These are phyloP conservation scores for Thinocorus orbignyianus DNA, from an alignment of 2,113 vertebrate genomes.

Conservation along the genomic window DNA sequence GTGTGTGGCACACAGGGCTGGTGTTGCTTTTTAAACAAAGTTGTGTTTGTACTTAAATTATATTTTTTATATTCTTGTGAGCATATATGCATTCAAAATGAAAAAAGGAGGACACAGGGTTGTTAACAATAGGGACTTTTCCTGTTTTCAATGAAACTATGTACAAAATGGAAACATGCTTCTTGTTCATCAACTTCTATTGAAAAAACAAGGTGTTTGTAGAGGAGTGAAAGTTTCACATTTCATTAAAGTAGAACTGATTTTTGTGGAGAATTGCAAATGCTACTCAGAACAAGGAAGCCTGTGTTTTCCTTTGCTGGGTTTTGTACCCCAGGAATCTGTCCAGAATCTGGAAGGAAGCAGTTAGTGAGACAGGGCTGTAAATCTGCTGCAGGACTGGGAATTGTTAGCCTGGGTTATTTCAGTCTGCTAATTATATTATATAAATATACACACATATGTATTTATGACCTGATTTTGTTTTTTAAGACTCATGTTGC, in stretches of 20 bases:
- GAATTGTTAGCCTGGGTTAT: constrained; percentile 69
- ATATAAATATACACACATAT: constrained; percentile 24
- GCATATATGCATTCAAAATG: background rate
- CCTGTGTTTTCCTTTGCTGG: constrained; percentile 41
- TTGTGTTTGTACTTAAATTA: background rate
- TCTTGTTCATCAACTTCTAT: background rate
- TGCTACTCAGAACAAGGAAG: constrained; percentile 56
- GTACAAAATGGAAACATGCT: background rate
- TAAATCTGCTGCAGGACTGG: constrained; percentile 65
- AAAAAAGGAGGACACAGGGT: background rate
- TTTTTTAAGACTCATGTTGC: background rate
- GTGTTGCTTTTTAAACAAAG: background rate
- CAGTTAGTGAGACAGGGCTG: constrained; percentile 60
- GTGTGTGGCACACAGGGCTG: background rate
- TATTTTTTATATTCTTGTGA: background rate
- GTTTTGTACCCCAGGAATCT: constrained; percentile 65
- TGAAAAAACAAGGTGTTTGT: constrained; percentile 30
- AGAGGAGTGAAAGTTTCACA: constrained; percentile 28
- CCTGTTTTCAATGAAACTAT: background rate
- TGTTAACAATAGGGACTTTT: background rate
- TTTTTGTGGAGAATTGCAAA: constrained; percentile 36
- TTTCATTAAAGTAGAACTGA: constrained; percentile 33
- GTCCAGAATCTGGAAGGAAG: constrained; percentile 65
- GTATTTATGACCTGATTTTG: constrained; percentile 43
- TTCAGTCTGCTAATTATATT: constrained; percentile 67